Evolutionary conservation across 1,140 invertebrate genomes (phyloP).

Genomic region (Micrasema longulum): DNA sequence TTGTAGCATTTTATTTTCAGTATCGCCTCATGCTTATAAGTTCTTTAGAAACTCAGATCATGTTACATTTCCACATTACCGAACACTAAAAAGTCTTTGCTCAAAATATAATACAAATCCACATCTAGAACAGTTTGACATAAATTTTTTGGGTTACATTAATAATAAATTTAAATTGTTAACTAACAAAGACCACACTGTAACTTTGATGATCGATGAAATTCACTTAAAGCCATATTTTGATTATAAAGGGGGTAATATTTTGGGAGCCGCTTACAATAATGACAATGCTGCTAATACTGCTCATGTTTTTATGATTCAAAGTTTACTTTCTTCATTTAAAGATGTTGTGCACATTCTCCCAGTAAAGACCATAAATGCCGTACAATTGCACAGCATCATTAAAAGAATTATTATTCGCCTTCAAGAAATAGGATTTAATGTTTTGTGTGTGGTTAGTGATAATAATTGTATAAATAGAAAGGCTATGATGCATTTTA

Average conservation of each 20-base stretch:
- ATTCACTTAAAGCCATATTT: background rate
- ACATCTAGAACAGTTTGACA: background rate
- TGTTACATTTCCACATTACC: background rate
- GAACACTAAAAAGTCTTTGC: background rate
- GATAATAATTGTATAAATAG: too few species aligned
- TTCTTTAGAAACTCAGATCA: too few species aligned
- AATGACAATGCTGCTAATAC: too few species aligned
- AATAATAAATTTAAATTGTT: constrained; percentile 8
- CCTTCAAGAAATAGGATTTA: too few species aligned
- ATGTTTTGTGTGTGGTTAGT: too few species aligned
- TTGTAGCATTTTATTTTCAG: background rate
- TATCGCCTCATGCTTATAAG: background rate
- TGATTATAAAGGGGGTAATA: background rate
- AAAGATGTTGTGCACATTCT: background rate
- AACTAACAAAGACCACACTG: too few species aligned
- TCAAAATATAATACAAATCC: background rate
- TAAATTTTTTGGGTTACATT: background rate
- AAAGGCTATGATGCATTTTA: too few species aligned
- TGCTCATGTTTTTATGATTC: background rate
- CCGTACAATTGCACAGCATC: background rate
- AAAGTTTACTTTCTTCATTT: background rate
- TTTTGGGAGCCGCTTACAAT: too few species aligned
- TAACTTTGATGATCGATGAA: background rate
- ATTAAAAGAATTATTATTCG: background rate
- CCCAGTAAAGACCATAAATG: too few species aligned